Base-by-base conservation (phyloP, 1,140 invertebrate genomes). In the Nebria ingens region DNA sequence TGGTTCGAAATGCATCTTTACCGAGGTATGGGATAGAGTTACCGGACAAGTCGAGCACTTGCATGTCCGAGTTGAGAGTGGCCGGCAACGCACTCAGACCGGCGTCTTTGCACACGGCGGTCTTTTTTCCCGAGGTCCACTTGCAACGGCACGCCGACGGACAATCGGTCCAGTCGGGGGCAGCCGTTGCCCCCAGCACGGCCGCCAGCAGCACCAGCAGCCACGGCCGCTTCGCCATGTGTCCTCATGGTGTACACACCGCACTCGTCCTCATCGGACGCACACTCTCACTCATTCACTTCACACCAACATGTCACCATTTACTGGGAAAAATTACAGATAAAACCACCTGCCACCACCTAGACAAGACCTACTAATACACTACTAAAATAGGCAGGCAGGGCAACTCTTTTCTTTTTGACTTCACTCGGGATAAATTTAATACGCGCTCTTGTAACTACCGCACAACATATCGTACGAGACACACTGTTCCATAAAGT, bases 41-140 rank as follows among this genome's bases (percentile, higher is more conserved):
- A 21, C 85, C 82, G 38, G 85, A 85, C 2, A 94, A 71, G 64
- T 92, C 86, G 42, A 94, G 75, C 17, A 92, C 87, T 73, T 93
- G 90, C 62, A 92, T 87, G 58, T 91, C 89, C 0, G 85, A 79
- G 64, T 87, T 86, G 57, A 93, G 75, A 1, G 75, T 76, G 13
- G 77, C 77, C 17, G 89, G 89, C 20, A 91, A 75, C 55, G 82
- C 78, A 60, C 86, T 82, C 53, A 90, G 79, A 52, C 85, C 83
- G 20, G 85, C 81, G 55, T 85, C 82, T 54, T 82, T 81, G 71
- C 90, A 93, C 21, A 87, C 74, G 21, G 89, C 90, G 1, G 87
- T 89, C 64, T 90, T 90, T 71, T 92, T 92, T 21, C 89, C 89
- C 13, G 84, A 87, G 13, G 85, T 85, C 90, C 91, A 93, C 72